Evolutionary conservation across 2,113 vertebrate species (phyloP), one percentile per base, ranked within the genome.

Genomic region (Rhinolophus ferrumequinum): DNA sequence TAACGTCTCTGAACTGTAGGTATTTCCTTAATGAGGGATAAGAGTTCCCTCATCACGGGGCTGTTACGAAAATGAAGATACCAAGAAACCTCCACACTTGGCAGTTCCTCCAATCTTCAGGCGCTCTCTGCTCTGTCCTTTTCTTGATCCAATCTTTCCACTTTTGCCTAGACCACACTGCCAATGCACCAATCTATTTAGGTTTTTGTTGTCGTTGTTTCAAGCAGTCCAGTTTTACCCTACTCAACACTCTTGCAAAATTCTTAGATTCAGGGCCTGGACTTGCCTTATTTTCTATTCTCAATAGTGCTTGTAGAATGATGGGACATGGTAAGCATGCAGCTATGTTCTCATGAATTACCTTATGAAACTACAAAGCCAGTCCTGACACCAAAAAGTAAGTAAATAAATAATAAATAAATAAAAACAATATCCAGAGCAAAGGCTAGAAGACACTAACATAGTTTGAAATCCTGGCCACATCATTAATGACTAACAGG

Each of bases 151-250:
- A 50, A 50, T 13, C 47, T 50, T 13, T 50, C 47, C 47, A 50
- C 47, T 50, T 35, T 47, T 35, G 8, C 21, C 12, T 66, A 0
- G 15, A 22, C 41, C 50, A 33, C 1, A 18, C 35, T 62, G 52
- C 28, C 13, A 21, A 14, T 12, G 0, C 33, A 30, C 6, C 24
- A n/a, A 0, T 2, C 8, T 2, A 33, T 75, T 8, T 19, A 50
- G 6, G 19, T n/a, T 28, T 52, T 44, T 38, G 30, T 35, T 54
- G n/a, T 35, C 6, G 21, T 60, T 60, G 6, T 11, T 26, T 38
- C 26, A 72, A 70, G 33, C 16, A 41, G 5, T 79, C 21, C 84
- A 60, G 18, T 54, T 18, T 67, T 21, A 4, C 2, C 15, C 28
- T 87, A 41, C 6, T 35, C 8, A 14, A n/a, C 7, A 10, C 7